Evolutionary conservation across 2,888 invertebrate genomes (phyloP), one percentile per base, ranked within the genome.

Genomic region (Nephrocerus scutellatus): DNA sequence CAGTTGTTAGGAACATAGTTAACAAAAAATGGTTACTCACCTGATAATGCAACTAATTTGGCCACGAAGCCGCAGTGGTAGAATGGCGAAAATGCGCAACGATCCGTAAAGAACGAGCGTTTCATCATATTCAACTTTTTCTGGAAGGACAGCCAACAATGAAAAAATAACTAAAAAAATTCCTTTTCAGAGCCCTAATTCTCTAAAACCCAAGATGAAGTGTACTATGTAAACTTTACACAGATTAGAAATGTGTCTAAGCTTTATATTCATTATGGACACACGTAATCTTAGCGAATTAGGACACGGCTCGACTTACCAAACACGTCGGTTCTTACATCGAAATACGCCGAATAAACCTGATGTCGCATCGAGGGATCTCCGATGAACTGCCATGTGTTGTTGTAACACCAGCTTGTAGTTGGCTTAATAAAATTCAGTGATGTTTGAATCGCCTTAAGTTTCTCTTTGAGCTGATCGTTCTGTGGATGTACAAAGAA

Each of bases 281-380:
- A n/a, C n/a, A n/a, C n/a, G n/a, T n/a, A n/a, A n/a, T n/a, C n/a
- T n/a, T n/a, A n/a, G n/a, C n/a, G n/a, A n/a, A n/a, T n/a, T n/a
- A n/a, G n/a, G n/a, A n/a, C n/a, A n/a, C n/a, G n/a, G n/a, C n/a
- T n/a, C n/a, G n/a, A 36, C 39, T 43, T 47, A 57, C 59, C 49
- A 30, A 54, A 50, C 4, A 68, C 51, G 40, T 68, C 65, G 3
- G 63, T 60, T 31, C 70, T 53, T 3, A 49, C 44, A 52, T 70
- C 70, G 24, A 70, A 63, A 46, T 68, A 70, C 1, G 70, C 70
- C 2, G 70, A 63, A 43, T 65, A 70, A 4, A 70, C 57, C 35
- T 60, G 59, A 36, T 66, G 63, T 14, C 57, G 43, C 18, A 56
- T 39, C 3, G 51, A 47, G 6, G 52, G 42, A 26, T 61, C 57